Percentiles rank a stretch among this genome's conserved stretches.
Evolutionary conservation across 2,113 vertebrate species (phyloP).

Genomic region (Pachycephala philippinensis): DNA sequence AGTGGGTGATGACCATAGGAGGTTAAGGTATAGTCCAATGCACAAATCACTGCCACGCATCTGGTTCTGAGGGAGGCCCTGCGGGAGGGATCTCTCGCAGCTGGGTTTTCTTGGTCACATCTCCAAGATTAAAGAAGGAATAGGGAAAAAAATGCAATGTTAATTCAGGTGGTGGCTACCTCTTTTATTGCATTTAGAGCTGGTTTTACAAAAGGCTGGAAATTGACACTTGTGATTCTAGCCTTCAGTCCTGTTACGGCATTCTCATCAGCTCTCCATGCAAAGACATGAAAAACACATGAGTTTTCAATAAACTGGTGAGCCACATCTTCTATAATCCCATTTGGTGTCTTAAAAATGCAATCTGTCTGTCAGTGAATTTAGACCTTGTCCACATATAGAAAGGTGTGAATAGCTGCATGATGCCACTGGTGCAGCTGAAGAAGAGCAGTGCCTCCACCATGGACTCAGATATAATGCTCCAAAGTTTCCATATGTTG

Average conservation of each 20-base stretch:
- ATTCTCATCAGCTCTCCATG: constrained; percentile 75
- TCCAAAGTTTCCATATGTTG: not conserved
- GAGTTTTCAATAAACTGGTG: not conserved
- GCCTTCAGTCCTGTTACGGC: constrained; percentile 79
- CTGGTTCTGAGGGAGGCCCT: not conserved
- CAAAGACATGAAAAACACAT: constrained; percentile 66
- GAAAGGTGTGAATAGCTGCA: not conserved
- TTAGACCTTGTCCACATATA: not conserved
- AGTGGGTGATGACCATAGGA: not conserved
- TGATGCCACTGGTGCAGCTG: not conserved
- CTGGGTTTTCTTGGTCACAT: constrained; percentile 70
- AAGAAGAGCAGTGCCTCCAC: not conserved
- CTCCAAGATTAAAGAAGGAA: constrained; percentile 86
- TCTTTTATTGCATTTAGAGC: constrained; percentile 78
- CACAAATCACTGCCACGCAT: rapidly evolving
- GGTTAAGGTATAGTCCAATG: not conserved
- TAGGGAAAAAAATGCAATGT: constrained; percentile 80
- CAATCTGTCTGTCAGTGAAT: not conserved
- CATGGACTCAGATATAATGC: too few relatives aligned
- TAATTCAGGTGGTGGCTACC: constrained; percentile 76
- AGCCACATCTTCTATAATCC: not conserved
- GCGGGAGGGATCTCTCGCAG: rapidly evolving
- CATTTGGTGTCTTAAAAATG: not conserved
- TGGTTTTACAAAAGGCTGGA: constrained; percentile 84
- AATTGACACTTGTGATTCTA: constrained; percentile 84